Evolutionary conservation across 2,888 invertebrate genomes (phyloP).

Genomic region (Diploptera punctata): DNA sequence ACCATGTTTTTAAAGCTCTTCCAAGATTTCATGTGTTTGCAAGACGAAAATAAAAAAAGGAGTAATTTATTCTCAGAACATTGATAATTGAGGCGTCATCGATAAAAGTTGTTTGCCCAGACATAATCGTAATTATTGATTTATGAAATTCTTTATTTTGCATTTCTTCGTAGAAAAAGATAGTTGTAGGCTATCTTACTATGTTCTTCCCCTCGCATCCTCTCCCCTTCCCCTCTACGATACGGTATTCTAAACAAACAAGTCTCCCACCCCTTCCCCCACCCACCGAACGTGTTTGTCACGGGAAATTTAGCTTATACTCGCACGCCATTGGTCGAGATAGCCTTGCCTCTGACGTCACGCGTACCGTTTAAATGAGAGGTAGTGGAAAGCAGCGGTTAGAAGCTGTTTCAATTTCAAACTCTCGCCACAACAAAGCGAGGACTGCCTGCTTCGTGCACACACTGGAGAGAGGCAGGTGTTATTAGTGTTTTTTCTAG

Average conservation of each 20-base stretch:
- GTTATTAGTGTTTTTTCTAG: not conserved
- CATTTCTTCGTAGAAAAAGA: not conserved
- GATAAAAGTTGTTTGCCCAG: too few relatives aligned
- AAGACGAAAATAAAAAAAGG: too few relatives aligned
- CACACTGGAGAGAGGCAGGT: too few relatives aligned
- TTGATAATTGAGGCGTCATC: too few relatives aligned
- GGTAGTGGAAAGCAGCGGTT: not conserved
- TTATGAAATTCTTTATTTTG: not conserved
- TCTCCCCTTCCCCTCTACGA: not conserved
- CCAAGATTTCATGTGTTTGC: too few relatives aligned
- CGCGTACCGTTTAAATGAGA: constrained; percentile 15
- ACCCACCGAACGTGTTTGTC: not conserved
- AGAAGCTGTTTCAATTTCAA: not conserved
- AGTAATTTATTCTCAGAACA: too few relatives aligned
- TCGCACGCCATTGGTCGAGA: constrained; percentile 7
- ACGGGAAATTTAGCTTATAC: not conserved
- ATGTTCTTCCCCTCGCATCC: not conserved
- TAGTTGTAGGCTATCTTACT: not conserved
- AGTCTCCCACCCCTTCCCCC: not conserved
- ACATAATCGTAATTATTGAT: too few relatives aligned
- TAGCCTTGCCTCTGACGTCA: constrained; percentile 19
- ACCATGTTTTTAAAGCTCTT: too few relatives aligned
- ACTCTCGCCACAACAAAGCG: not conserved
- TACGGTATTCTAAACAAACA: not conserved
- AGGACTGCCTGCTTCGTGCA: too few relatives aligned